Percentiles rank a stretch among this genome's conserved stretches.
phyloP scores from a whole-genome alignment of 1,140 invertebrate genomes.

The Apis florea region DNA sequence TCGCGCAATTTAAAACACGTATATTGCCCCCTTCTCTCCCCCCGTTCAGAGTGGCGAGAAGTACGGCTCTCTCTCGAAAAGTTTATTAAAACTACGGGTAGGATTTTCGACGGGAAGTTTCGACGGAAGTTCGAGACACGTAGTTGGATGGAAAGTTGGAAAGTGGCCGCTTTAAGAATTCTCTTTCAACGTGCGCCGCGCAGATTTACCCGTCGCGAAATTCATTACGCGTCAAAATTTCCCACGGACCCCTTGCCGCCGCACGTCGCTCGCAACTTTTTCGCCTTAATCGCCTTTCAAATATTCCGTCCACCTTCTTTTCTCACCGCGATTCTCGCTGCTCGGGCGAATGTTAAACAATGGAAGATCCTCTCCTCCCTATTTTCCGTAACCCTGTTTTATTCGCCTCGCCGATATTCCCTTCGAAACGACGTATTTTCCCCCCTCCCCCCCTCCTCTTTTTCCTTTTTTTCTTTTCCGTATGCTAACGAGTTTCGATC shows the following conservation, averaged over 20 bases:
- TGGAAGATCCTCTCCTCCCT: background rate
- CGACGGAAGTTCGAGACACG: constrained; percentile 27
- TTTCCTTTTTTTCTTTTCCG: too few relatives aligned
- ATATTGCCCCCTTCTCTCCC: constrained; percentile 1
- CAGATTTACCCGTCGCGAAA: constrained; percentile 32
- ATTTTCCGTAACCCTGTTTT: too few relatives aligned
- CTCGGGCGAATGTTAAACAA: background rate
- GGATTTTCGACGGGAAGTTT: constrained; percentile 17
- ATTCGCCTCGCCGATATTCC: too few relatives aligned
- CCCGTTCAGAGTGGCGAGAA: background rate
- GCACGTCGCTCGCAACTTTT: constrained; percentile 5
- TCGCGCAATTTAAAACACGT: constrained; percentile 3
- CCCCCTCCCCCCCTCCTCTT: too few relatives aligned
- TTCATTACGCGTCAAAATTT: constrained; percentile 28
- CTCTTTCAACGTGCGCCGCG: constrained; percentile 6
- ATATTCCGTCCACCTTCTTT: background rate
- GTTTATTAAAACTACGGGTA: constrained; percentile 42
- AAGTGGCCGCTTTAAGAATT: constrained; percentile 46
- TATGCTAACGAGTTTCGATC: too few relatives aligned
- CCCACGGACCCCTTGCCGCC: background rate
- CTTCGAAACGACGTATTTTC: too few relatives aligned
- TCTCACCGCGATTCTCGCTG: too few relatives aligned
- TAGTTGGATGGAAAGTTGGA: constrained; percentile 24
- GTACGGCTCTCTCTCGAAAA: constrained; percentile 18
- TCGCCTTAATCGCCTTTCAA: constrained; percentile 3